Evolutionary conservation across 2,888 invertebrate genomes (phyloP), one percentile per base, ranked within the genome.

Genomic region (Scelioninae gen. 2): DNA sequence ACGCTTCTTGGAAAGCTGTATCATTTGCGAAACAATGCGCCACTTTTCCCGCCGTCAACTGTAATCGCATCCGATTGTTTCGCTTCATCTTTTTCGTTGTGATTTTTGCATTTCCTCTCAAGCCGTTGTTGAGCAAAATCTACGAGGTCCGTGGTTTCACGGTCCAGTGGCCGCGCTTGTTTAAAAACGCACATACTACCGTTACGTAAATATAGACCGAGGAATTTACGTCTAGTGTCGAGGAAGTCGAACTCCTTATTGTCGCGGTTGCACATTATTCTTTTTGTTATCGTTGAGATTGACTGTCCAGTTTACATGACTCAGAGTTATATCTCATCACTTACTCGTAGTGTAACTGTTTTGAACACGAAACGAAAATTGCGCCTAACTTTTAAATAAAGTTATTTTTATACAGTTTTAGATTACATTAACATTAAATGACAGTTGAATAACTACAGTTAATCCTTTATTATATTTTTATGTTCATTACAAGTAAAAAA

Each of bases 141-240:
- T 37, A 73, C 73, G 74, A 73, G 73, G 57, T 69, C 68, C 77
- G 78, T 65, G 78, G 78, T 80, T 81, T 81, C 75, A 81, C 77
- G 79, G 76, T 77, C 78, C 77, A 75, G 57, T 74, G 73, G 74
- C 25, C 65, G 58, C 55, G 45, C 58, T 60, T 46, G 57, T 55
- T 70, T 28, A 76, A 76, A 78, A 75, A 73, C 70, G 60, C 58
- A 58, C 50, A 11, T 57, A 37, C 41, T 74, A 72, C 74, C 75
- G 78, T 78, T 78, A 78, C 76, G 73, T 71, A 78, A 78, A 76
- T 69, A 75, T 63, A 48, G 53, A 67, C 64, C 64, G 45, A 74
- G 67, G 65, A 70, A 75, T 69, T 78, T 73, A 70, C 72, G 31
- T 65, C 70, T 46, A 71, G 52, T 61, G 64, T 43, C 48, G 55